These are phyloP conservation scores for Lipotes vexillifer DNA, from an alignment of 2,113 vertebrate species.

Conservation along the genomic window DNA sequence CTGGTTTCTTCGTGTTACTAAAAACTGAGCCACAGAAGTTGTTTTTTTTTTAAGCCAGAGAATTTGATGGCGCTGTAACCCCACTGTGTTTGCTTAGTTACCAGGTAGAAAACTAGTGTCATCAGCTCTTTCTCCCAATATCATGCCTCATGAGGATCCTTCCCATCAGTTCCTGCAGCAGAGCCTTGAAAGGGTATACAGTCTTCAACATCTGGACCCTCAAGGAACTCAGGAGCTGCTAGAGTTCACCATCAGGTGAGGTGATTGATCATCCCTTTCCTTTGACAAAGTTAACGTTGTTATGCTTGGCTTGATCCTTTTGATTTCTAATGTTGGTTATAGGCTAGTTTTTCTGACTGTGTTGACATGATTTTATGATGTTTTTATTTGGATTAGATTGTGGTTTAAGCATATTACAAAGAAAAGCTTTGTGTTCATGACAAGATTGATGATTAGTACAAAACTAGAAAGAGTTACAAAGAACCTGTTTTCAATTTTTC, in stretches of 20 bases:
- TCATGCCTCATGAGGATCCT: conserved; percentile 86
- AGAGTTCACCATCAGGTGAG: conserved; percentile 93
- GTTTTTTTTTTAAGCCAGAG: background rate
- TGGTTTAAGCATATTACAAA: background rate
- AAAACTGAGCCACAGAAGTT: background rate
- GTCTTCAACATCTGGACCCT: conserved; percentile 91
- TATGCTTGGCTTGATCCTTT: background rate
- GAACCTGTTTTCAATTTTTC: background rate
- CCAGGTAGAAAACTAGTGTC: conserved; percentile 89
- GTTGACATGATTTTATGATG: background rate
- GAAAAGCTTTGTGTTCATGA: background rate
- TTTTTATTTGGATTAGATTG: conserved; percentile 2
- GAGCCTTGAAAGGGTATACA: conserved; percentile 91
- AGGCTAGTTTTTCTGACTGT: background rate
- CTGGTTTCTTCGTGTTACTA: background rate
- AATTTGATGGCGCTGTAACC: background rate
- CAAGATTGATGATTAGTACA: background rate
- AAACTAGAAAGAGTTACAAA: conserved; percentile 1
- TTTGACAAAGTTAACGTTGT: background rate
- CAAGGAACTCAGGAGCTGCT: conserved; percentile 93
- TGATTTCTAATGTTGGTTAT: background rate
- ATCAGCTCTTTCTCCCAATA: conserved; percentile 79
- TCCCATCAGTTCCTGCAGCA: conserved; percentile 95
- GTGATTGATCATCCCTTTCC: background rate
- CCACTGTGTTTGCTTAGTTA: conserved; percentile 79